phyloP scores from a whole-genome alignment of 1,140 invertebrate species.

The Tenebrio molitor region DNA sequence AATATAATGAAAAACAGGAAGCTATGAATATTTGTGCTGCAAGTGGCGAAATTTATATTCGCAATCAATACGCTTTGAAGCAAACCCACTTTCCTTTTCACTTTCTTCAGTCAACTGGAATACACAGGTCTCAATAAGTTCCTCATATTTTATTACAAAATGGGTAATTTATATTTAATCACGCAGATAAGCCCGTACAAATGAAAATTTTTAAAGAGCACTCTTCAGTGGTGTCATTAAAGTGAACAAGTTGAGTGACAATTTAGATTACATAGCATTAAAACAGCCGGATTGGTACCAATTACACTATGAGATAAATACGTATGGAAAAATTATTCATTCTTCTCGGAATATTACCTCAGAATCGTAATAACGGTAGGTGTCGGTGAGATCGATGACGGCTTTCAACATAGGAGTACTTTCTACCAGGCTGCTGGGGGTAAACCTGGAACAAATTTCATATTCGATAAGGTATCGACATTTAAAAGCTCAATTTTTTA shows the following conservation, averaged over 20 bases:
- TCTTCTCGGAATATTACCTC: conserved; percentile 63
- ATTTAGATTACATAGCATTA: conserved; percentile 34
- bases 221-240: conserved; percentile 15
- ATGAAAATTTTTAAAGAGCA: conserved; percentile 26
- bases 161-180: conserved; percentile 11
- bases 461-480: too few relatives aligned
- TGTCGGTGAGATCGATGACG: conserved; percentile 80
- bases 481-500: too few relatives aligned
- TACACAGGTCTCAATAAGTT: too few relatives aligned
- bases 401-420: conserved; percentile 72
- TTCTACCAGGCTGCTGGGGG: conserved; percentile 67
- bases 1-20: too few relatives aligned
- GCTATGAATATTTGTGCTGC: too few relatives aligned
- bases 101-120: too few relatives aligned
- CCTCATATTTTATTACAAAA: conserved; percentile 5
- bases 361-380: conserved; percentile 74
- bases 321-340: conserved; percentile 11
- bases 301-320: conserved; percentile 15
- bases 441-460: conserved; percentile 67
- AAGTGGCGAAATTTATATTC: too few relatives aligned
- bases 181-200: conserved; percentile 5
- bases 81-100: too few relatives aligned
- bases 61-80: too few relatives aligned
- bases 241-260: conserved; percentile 22
- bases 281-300: conserved; percentile 18